Evolutionary conservation across 1,140 invertebrate species (phyloP).

Genomic region (Hyles euphorbiae): DNA sequence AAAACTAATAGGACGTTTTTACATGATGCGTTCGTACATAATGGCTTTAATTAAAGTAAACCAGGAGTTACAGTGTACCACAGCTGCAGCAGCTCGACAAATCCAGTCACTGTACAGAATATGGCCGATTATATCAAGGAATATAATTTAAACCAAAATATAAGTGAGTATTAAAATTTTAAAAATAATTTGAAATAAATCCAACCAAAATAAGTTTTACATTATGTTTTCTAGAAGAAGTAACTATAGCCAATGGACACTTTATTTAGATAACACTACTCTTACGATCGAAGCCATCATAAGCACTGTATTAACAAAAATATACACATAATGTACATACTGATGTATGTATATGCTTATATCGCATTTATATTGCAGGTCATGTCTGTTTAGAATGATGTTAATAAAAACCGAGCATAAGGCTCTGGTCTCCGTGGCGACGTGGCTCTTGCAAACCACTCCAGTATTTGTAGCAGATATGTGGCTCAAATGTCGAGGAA

Average conservation of each 20-base stretch:
- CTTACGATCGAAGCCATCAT: too few relatives aligned
- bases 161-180: too few relatives aligned
- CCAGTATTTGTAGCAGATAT: constrained; percentile 25
- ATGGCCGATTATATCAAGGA: constrained; percentile 7
- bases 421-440: constrained; percentile 4
- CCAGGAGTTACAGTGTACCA: constrained; percentile 22
- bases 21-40: background rate
- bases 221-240: too few relatives aligned
- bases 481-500: constrained; percentile 13
- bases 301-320: too few relatives aligned
- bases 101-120: constrained; percentile 19
- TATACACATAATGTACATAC: too few relatives aligned
- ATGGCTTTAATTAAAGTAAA: constrained; percentile 13
- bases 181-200: background rate
- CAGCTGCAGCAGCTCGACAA: constrained; percentile 21
- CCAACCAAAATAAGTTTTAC: too few relatives aligned
- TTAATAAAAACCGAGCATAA: constrained; percentile 12
- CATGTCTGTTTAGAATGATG: constrained; percentile 10
- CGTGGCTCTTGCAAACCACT: constrained; percentile 17
- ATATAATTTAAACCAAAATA: constrained; percentile 7
- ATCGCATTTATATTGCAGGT: constrained; percentile 18
- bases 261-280: too few relatives aligned
- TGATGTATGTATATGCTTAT: constrained; percentile 3
- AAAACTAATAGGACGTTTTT: too few relatives aligned
- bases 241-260: too few relatives aligned